Base-by-base conservation (phyloP, 2,797 vertebrate genomes). In the Enteromius afrohamiltoni region DNA sequence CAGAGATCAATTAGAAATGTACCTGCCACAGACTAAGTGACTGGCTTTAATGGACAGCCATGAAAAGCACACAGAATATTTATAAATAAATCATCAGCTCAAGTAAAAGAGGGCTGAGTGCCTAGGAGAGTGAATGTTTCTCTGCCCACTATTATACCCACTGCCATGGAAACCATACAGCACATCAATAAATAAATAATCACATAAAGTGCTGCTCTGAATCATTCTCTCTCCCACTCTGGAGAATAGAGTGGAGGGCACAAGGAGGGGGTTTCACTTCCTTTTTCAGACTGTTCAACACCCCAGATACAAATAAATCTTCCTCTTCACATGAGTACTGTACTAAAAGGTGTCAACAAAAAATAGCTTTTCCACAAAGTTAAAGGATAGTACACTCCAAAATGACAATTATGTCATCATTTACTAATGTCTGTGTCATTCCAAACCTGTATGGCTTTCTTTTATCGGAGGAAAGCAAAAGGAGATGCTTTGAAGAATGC, bases 141-240 rank as follows among this genome's bases (percentile, higher is more conserved):
- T 86, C 68, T 85, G 65, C 85, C 87, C 80, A 86, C 82, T 81
- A 80, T 85, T 85, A 84, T 83, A 81, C 80, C 84, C 85, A 88
- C 80, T 87, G 83, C 88, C 88, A 88, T 89, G 88, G 88, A 88
- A 89, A 89, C 88, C 87, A 87, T 88, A 89, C 84, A 87, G 88
- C 85, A 76, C 87, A 84, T 89, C 88, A 77, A 89, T 89, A 89
- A 89, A 89, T 89, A 89, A 89, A 89, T 89, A 88, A 89, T 89
- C 88, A 89, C 83, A 86, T 88, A 87, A 89, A 89, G 87, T 89
- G 88, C 88, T 87, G 73, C 85, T 83, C 83, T 86, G 84, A 88
- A 89, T 88, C 83, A 83, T 78, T 83, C 71, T 51, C 83, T 79
- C 82, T 82, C 74, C 47, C 68, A 58, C 68, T 71, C 62, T 67